Base-by-base conservation (phyloP, 2,797 vertebrate genomes). In the Tachyglossus aculeatus region DNA sequence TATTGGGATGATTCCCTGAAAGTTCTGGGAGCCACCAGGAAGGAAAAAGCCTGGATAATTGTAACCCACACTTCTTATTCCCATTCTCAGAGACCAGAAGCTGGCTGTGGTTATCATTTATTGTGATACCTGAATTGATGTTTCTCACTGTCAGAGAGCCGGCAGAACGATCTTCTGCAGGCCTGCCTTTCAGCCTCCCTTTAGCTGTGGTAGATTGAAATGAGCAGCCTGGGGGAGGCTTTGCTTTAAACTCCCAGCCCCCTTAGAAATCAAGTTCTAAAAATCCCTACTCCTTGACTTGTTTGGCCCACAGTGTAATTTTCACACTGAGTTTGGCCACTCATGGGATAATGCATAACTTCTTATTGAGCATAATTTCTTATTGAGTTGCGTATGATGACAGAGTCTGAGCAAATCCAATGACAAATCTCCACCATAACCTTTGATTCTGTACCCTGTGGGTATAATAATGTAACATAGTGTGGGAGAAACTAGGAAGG, bases 281-380 rank as follows among this genome's bases (percentile, higher is more conserved):
- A 40, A 41, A 4, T 18, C 3, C 4, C 14, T 6, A 27, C 4
- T 39, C 34, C 12, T 1, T 33, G 36, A 18, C 25, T 21, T n/a
- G n/a, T 1, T 22, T 37, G 24, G 29, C 19, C 41, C 21, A 48
- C 9, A 15, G 5, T 33, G 11, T 9, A 5, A 0, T 22, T 37
- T 41, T 22, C 11, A 3, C 4, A 6, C 11, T 6, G 16, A 9
- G 15, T 3, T 61, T 24, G 21, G 25, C 10, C 18, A 24, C 12
- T 9, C 5, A 45, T 5, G 3, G 19, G 5, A 10, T 43, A 14
- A n/a, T 32, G 2, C 11, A 0, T 21, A 29, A 19, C 1, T 3
- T 41, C 18, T 14, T 60, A 18, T 18, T 10, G 2, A 5, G 10
- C 6, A 32, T 16, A 44, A 19, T 15, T 48, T 27, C 25, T 9